Conservation (phyloP, 1,140 invertebrate genomes). For the Lanistes nyassanus region DNA sequence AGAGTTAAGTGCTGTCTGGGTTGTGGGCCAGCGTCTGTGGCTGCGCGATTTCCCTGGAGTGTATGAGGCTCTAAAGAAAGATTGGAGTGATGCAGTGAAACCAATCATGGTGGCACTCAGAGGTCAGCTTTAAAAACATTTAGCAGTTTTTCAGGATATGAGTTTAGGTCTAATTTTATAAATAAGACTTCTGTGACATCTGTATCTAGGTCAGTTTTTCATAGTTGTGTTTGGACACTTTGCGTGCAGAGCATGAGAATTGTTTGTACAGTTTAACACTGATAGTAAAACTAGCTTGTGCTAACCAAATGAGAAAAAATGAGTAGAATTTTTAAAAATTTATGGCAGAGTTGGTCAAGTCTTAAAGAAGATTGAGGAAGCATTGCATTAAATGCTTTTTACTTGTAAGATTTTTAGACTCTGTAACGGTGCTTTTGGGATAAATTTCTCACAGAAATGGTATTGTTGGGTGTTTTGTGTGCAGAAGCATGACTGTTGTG, state of each 20-base stretch:
- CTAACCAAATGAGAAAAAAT: too few relatives aligned
- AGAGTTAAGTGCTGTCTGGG: slow-evolving; percentile 83
- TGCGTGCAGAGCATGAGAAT: not conserved
- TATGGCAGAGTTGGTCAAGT: too few relatives aligned
- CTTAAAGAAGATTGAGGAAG: too few relatives aligned
- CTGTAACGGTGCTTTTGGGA: too few relatives aligned
- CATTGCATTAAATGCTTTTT: too few relatives aligned
- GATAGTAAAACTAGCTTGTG: too few relatives aligned
- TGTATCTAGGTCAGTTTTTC: not conserved
- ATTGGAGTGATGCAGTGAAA: slow-evolving; percentile 80
- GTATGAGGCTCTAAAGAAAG: slow-evolving; percentile 76
- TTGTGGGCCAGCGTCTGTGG: slow-evolving; percentile 86
- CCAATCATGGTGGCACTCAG: slow-evolving; percentile 81
- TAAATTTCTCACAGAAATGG: too few relatives aligned
- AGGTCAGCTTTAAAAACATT: slow-evolving; percentile 73
- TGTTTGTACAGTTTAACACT: too few relatives aligned
- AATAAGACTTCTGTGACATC: not conserved
- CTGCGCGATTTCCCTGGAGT: slow-evolving; percentile 81
- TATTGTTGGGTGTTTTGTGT: too few relatives aligned
- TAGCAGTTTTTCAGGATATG: not conserved
- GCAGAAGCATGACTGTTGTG: too few relatives aligned
- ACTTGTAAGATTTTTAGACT: too few relatives aligned
- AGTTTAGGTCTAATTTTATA: not conserved
- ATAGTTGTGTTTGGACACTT: not conserved
- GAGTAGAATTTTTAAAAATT: too few relatives aligned